Percentiles rank a stretch among this genome's conserved stretches.
These are phyloP conservation scores for Stramonita haemastoma DNA, from an alignment of 2,888 invertebrate genomes.

Conservation along the genomic window DNA sequence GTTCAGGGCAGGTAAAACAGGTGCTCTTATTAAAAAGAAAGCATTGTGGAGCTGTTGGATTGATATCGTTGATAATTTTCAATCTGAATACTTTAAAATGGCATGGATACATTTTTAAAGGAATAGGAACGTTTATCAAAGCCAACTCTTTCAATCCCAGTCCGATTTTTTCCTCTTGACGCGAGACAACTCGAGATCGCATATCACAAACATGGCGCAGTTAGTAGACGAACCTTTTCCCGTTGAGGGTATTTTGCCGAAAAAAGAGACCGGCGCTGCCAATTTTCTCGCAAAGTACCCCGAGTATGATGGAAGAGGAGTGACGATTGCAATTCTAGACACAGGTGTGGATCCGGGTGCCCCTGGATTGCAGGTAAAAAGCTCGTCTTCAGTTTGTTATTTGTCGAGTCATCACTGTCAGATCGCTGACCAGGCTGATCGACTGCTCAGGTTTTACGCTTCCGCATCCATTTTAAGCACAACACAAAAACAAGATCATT, in stretches of 20 bases:
- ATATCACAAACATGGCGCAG: constrained; percentile 64
- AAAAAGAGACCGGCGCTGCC: constrained; percentile 94
- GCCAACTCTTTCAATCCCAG: no score
- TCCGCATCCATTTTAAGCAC: no score
- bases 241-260: constrained; percentile 82
- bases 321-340: constrained; percentile 96
- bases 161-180: neutral
- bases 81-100: no score
- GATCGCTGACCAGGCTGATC: no score
- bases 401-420: neutral
- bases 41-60: no score
- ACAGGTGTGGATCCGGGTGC: constrained; percentile 98
- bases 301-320: constrained; percentile 92
- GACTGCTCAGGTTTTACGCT: no score
- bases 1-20: no score
- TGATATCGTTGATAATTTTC: no score
- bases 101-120: no score
- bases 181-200: constrained; percentile 28
- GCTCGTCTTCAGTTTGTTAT: neutral
- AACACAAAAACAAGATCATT: no score
- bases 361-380: constrained; percentile 88
- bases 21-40: no score
- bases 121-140: no score
- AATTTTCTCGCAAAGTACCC: constrained; percentile 93
- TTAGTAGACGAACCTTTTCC: constrained; percentile 72